Percentiles rank a stretch among this genome's conserved stretches.
These are phyloP conservation scores for Halichoerus grypus DNA, from an alignment of 2,113 vertebrate genomes.

Conservation along the genomic window DNA sequence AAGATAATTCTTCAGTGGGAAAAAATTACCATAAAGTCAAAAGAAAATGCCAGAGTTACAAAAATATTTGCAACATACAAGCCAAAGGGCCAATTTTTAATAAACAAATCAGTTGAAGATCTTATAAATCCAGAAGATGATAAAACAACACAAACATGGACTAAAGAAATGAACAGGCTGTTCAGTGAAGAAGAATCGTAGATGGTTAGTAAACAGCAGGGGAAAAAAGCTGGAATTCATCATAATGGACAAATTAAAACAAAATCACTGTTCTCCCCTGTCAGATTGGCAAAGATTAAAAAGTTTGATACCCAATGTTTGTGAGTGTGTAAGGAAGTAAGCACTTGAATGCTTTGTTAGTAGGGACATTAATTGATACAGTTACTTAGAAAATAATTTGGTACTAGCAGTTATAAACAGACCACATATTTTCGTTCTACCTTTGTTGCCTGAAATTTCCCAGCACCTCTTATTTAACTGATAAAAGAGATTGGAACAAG, in stretches of 20 bases:
- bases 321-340: neutral
- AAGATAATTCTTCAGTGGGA: constrained; percentile 40
- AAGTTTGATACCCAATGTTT: neutral
- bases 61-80: neutral
- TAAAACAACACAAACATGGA: neutral
- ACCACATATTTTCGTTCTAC: neutral
- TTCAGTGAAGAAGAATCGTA: neutral
- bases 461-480: neutral
- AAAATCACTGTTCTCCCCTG: neutral
- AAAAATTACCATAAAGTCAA: constrained; percentile 41
- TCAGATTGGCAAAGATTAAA: neutral
- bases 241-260: neutral
- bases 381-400: constrained; percentile 37
- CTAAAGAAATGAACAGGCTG: neutral
- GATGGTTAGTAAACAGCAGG: neutral
- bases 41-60: constrained; percentile 19
- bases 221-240: neutral
- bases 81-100: neutral
- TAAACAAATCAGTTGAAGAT: constrained; percentile 4
- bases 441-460: constrained; percentile 54
- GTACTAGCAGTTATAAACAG: constrained; percentile 53
- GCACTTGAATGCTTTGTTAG: neutral
- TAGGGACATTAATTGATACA: neutral
- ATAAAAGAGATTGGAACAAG: constrained; percentile 1
- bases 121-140: neutral